A percentile compares a stretch with the other conserved stretches of the same genome.
Evolutionary conservation across 2,888 invertebrate genomes (phyloP).

Genomic region (Drosophila setosimentum): DNA sequence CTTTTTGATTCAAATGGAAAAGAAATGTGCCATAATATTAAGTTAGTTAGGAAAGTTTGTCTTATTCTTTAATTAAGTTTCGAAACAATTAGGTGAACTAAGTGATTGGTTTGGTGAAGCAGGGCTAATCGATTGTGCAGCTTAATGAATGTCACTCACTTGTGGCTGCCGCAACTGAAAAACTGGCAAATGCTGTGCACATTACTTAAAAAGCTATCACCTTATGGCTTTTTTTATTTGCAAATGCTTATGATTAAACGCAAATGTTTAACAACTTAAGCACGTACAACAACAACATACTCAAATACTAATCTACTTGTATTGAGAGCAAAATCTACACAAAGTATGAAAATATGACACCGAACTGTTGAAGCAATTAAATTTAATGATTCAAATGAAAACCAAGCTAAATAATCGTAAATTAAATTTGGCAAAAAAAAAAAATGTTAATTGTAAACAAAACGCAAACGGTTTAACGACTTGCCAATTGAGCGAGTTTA

Average conservation of each 20-base stretch:
- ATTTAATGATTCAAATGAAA: constrained; percentile 32
- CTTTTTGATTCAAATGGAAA: background rate
- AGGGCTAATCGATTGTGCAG: background rate
- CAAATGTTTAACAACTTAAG: constrained; percentile 14
- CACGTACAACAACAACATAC: constrained; percentile 22
- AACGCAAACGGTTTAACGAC: constrained; percentile 29
- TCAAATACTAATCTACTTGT: background rate
- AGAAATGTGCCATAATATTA: background rate
- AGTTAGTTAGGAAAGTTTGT: background rate
- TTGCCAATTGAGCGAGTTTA: constrained; percentile 24
- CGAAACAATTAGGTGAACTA: background rate
- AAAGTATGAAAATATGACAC: constrained; percentile 25
- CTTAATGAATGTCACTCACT: background rate
- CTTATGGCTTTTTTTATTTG: background rate
- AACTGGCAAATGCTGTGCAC: constrained; percentile 11
- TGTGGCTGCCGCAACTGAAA: constrained; percentile 1
- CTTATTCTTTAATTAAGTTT: background rate
- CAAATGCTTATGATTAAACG: constrained; percentile 14
- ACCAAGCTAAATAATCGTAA: constrained; percentile 39
- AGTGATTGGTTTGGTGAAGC: background rate
- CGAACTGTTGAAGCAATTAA: constrained; percentile 32
- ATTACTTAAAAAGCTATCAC: constrained; percentile 33
- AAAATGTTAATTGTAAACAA: constrained; percentile 42
- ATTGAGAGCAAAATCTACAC: constrained; percentile 22
- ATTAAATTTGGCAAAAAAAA: constrained; percentile 15